A percentile compares a stretch with the other conserved stretches of the same genome.
These are phyloP conservation scores for Collichthys lucidus DNA, from an alignment of 2,113 vertebrate species.

Conservation along the genomic window DNA sequence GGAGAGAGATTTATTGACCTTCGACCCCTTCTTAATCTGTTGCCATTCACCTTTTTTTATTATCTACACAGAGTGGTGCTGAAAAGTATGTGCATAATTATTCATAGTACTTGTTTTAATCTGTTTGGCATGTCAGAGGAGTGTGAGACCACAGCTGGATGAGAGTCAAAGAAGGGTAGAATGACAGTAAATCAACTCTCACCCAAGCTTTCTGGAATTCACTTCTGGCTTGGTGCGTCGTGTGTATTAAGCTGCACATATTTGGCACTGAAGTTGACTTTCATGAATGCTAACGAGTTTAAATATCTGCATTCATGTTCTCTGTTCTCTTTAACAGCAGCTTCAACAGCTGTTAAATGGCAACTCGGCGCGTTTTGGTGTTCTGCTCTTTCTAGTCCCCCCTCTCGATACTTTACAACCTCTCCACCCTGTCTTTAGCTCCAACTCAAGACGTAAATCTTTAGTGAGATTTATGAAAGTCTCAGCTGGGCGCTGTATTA, in stretches of 20 bases:
- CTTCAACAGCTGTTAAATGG: neutral
- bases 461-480: neutral
- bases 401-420: neutral
- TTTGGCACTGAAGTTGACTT: slow-evolving; percentile 3
- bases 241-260: neutral
- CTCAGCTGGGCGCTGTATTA: neutral
- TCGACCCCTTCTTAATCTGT: slow-evolving; percentile 26
- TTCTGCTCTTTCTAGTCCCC: neutral
- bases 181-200: slow-evolving; percentile 30
- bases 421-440: neutral
- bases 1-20: slow-evolving; percentile 18
- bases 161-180: neutral
- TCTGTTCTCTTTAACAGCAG: neutral
- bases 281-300: neutral
- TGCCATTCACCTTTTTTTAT: slow-evolving; percentile 23
- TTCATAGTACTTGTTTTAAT: slow-evolving; percentile 28
- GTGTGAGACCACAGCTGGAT: slow-evolving; percentile 31
- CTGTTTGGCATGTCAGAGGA: slow-evolving; percentile 1
- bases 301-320: neutral
- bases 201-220: slow-evolving; percentile 22
- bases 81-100: slow-evolving; percentile 16
- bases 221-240: neutral
- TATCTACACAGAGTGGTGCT: slow-evolving; percentile 15
- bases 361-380: neutral
- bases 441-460: neutral